Evolutionary conservation across 2,113 vertebrate genomes (phyloP).

Genomic region (Notarius quadriscutis): DNA sequence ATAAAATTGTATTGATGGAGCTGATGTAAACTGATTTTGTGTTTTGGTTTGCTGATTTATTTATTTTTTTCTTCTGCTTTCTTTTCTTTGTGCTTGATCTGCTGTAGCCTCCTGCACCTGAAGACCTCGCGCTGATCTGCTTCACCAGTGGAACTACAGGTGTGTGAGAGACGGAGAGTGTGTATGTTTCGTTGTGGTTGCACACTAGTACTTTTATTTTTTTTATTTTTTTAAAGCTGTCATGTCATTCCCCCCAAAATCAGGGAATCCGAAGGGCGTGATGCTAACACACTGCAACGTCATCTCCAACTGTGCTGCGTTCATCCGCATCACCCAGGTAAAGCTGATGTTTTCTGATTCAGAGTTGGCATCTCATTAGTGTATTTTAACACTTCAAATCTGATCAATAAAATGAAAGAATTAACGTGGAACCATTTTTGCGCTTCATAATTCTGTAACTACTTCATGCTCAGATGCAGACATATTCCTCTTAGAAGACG

Average conservation of each 20-base stretch:
- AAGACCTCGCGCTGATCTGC: constrained; percentile 77
- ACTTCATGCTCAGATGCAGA: not conserved
- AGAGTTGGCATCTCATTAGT: not conserved
- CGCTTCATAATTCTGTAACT: not conserved
- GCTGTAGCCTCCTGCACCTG: constrained; percentile 71
- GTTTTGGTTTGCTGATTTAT: constrained; percentile 7
- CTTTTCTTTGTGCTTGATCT: constrained; percentile 19
- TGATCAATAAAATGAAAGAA: not conserved
- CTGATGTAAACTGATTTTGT: not conserved
- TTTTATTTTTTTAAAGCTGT: no score
- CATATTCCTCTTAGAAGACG: not conserved
- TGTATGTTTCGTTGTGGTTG: not conserved
- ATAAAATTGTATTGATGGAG: not conserved
- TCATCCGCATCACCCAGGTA: constrained; percentile 90
- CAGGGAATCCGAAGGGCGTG: constrained; percentile 95
- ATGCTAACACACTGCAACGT: constrained; percentile 89
- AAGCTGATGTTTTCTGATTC: constrained; percentile 42
- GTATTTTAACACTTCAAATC: not conserved
- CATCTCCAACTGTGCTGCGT: constrained; percentile 86
- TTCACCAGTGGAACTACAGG: constrained; percentile 83
- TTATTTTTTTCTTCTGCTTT: no score
- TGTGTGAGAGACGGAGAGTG: constrained; percentile 31
- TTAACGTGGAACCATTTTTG: no score
- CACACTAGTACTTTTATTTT: no score
- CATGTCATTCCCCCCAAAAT: constrained; percentile 20